Evolutionary conservation across 2,888 invertebrate species (phyloP), one percentile per base, ranked within the genome.

Genomic region (Cataglyphis livida): DNA sequence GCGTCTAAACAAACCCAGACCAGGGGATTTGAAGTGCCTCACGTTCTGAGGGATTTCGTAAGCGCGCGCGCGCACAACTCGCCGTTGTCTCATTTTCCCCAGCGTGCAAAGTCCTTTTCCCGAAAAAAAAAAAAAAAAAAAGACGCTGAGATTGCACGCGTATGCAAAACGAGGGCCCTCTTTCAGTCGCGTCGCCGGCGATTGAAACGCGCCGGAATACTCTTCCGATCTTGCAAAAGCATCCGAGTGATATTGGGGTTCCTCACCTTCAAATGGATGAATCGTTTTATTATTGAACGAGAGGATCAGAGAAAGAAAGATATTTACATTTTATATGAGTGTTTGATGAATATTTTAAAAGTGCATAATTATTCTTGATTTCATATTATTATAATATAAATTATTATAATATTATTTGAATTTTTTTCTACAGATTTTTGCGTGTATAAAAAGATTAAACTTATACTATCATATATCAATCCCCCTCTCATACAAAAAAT

Each of bases 1-100:
- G 87, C 87, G 86, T 88, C 89, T 90, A 90, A 91, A 92, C 88
- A 92, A 90, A 88, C 89, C 81, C 74, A 82, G 86, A 88, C 85
- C 82, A 84, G 83, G 84, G 83, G 90, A 89, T 86, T 87, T 86
- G 66, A 82, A 82, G 83, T 87, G 86, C 76, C 78, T 85, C 84
- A 68, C 78, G 82, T 83, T 85, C 83, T 76, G 83, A 83, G 83
- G 85, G 86, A 88, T 88, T 87, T 74, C 82, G 81, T 51, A 76
- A 84, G 62, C 73, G 65, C 79, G 62, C 73, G 65, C 44, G 68
- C 68, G 64, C 61, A 61, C 38, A 41, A 15, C 7, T 75, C 21
- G 75, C 18, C 75, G 62, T 65, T 35, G 57, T 65, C 66, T 78
- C 65, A 71, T 81, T 62, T 62, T 75, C 65, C 75, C 66, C 51